These are phyloP conservation scores for Coptotermes formosanus DNA, from an alignment of 1,140 invertebrate species.

Conservation along the genomic window DNA sequence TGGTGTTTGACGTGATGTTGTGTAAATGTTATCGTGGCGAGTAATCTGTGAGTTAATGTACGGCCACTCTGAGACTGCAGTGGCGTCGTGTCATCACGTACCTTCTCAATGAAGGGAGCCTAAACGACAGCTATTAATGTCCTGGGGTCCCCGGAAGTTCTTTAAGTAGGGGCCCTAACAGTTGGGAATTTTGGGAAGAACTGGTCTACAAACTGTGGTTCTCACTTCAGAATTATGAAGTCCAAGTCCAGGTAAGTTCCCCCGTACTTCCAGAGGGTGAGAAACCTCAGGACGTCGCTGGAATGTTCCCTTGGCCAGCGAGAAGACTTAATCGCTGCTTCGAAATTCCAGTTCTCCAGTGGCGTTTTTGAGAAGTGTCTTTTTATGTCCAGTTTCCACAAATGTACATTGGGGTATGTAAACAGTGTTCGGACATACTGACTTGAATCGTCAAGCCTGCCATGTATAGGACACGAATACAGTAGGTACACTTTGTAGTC, in stretches of 20 bases:
- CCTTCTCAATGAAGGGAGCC: too few species aligned
- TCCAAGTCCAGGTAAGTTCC: slow-evolving; percentile 78
- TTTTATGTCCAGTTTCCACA: background rate
- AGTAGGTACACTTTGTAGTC: slow-evolving; percentile 56
- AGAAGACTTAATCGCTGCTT: slow-evolving; percentile 51
- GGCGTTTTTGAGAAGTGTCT: slow-evolving; percentile 50
- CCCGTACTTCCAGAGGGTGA: slow-evolving; percentile 73
- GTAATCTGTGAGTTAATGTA: too few species aligned
- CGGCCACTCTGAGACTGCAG: too few species aligned
- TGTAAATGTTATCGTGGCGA: too few species aligned
- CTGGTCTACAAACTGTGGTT: background rate
- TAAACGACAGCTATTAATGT: too few species aligned
- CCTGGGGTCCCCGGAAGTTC: too few species aligned
- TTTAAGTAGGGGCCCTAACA: too few species aligned
- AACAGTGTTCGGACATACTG: background rate
- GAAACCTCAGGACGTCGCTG: slow-evolving; percentile 67
- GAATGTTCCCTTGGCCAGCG: slow-evolving; percentile 56
- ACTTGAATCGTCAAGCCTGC: background rate
- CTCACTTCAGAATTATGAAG: slow-evolving; percentile 59
- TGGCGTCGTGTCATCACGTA: too few species aligned
- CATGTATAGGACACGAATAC: slow-evolving; percentile 45
- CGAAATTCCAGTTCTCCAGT: slow-evolving; percentile 57
- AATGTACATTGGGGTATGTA: background rate
- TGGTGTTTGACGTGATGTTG: too few species aligned
- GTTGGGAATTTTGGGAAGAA: too few species aligned